Evolutionary conservation across 2,888 invertebrate species (phyloP).

Genomic region (Limnephilus rhombicus): DNA sequence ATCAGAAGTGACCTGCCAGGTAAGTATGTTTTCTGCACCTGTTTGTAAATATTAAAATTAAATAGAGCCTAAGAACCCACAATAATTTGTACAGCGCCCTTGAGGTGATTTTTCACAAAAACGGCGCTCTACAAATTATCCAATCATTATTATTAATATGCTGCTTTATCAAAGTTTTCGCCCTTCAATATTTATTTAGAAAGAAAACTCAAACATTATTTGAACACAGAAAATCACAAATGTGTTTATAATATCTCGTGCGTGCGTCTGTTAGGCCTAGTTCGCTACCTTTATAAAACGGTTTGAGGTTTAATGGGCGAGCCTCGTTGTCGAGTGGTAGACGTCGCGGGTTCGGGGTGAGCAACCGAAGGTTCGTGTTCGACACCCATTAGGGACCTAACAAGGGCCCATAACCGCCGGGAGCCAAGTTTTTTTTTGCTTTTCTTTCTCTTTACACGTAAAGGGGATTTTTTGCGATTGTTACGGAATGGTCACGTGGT

Average conservation of each 20-base stretch:
- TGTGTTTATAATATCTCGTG: background rate
- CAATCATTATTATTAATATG: too few relatives aligned
- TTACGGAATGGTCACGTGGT: background rate
- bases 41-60: too few relatives aligned
- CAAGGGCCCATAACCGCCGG: constrained; percentile 44
- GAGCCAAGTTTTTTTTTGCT: background rate
- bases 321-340: constrained; percentile 33
- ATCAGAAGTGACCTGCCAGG: too few relatives aligned
- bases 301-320: background rate
- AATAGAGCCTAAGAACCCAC: too few relatives aligned
- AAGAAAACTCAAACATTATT: background rate
- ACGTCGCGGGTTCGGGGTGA: constrained; percentile 23
- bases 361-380: constrained; percentile 51
- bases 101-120: too few relatives aligned
- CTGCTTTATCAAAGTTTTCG: background rate
- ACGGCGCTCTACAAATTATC: too few relatives aligned
- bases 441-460: background rate
- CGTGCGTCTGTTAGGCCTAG: background rate
- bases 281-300: background rate
- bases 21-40: too few relatives aligned
- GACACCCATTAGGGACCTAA: constrained; percentile 56
- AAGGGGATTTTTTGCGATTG: background rate
- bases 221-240: background rate
- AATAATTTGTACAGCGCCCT: too few relatives aligned
- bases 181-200: background rate